phyloP scores from a whole-genome alignment of 2,797 vertebrate genomes.

The Onychomys arenicola region DNA sequence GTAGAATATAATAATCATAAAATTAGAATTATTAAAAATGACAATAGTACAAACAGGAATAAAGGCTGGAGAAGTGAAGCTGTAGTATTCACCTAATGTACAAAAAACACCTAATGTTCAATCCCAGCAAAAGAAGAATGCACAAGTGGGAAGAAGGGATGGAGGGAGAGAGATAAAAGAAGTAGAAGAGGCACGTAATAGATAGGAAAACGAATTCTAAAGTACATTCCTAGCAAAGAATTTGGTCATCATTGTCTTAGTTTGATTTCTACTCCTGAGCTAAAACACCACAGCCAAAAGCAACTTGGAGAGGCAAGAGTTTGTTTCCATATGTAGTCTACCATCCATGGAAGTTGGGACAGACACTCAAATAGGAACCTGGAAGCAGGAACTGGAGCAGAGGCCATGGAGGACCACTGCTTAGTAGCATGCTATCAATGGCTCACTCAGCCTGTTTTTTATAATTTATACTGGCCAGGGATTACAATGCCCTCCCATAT shows the following conservation, averaged over 20 bases:
- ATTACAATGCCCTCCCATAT: not conserved
- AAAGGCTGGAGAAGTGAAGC: not conserved
- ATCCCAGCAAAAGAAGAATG: not conserved
- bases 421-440: too few relatives aligned
- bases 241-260: not conserved
- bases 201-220: not conserved
- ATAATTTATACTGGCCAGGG: not conserved
- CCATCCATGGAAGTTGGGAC: not conserved
- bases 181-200: not conserved
- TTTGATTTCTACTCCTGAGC: not conserved
- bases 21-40: constrained; percentile 7
- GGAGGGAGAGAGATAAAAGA: too few relatives aligned
- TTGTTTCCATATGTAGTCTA: not conserved
- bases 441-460: not conserved
- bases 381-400: not conserved
- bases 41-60: constrained; percentile 6
- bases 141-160: not conserved
- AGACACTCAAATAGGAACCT: not conserved
- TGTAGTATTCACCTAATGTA: not conserved
- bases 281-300: not conserved
- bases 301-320: not conserved
- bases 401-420: not conserved
- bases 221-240: constrained; percentile 32
- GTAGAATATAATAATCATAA: not conserved
- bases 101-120: not conserved